phyloP scores from a whole-genome alignment of 2,113 vertebrate genomes.

The Melanocharis versteri region DNA sequence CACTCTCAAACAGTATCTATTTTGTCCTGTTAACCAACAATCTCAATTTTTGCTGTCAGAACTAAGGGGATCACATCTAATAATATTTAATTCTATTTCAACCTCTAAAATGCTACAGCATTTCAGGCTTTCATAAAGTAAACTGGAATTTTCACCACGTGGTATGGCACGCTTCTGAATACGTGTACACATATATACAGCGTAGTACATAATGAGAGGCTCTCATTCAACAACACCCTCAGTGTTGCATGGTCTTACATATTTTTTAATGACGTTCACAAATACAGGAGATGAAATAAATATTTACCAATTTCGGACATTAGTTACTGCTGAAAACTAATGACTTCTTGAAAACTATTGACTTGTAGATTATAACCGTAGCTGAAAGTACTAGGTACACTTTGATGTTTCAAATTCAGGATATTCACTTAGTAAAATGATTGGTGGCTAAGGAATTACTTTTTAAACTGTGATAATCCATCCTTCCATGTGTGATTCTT shows the following conservation, averaged over 20 bases:
- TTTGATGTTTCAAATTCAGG: neutral
- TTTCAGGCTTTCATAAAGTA: neutral
- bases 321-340: neutral
- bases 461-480: neutral
- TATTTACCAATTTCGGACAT: neutral
- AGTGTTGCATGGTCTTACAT: neutral
- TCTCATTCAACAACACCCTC: neutral
- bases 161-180: neutral
- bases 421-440: neutral
- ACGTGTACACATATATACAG: fast-evolving
- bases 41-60: neutral
- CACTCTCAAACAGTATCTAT: neutral
- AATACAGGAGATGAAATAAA: neutral
- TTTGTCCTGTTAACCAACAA: neutral
- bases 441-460: neutral
- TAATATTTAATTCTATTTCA: neutral
- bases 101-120: neutral
- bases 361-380: neutral
- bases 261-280: neutral
- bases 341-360: neutral
- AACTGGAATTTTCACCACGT: neutral
- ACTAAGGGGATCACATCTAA: neutral
- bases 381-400: neutral
- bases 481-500: neutral
- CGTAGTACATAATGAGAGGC: neutral